These are phyloP conservation scores for Tyrophagus putrescentiae DNA, from an alignment of 1,140 invertebrate genomes.

Conservation along the genomic window DNA sequence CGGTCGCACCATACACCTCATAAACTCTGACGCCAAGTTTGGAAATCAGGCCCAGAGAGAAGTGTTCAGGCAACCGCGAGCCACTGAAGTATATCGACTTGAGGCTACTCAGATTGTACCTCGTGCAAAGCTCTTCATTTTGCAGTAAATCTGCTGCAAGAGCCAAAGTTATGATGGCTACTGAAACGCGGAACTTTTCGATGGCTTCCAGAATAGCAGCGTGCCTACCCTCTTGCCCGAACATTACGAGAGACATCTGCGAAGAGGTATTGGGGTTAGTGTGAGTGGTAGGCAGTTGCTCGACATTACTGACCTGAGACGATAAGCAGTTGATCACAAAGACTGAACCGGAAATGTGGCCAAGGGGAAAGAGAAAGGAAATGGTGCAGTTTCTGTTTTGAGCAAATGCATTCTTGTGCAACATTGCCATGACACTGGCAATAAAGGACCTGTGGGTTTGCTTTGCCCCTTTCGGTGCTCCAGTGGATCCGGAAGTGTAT, in stretches of 20 bases:
- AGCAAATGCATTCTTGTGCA: conserved; percentile 5
- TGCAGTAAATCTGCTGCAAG: background rate
- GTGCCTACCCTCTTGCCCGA: background rate
- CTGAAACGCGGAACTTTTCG: background rate
- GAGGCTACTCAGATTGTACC: background rate
- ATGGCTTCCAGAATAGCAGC: background rate
- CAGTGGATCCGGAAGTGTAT: conserved; percentile 38
- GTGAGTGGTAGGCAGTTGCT: background rate
- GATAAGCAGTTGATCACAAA: background rate
- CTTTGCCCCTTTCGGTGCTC: conserved; percentile 39
- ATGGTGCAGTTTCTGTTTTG: background rate
- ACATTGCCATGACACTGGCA: background rate
- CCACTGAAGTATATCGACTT: background rate
- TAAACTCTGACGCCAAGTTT: background rate
- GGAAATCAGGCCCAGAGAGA: background rate
- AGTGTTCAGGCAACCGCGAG: background rate
- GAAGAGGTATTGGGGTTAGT: background rate
- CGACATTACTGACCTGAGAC: background rate
- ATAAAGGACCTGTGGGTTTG: conserved; percentile 30
- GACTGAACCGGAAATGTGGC: conserved; percentile 1
- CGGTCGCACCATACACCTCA: conserved; percentile 9
- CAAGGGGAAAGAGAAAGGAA: background rate
- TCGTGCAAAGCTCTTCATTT: background rate
- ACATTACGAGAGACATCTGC: background rate
- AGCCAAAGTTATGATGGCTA: background rate